Evolutionary conservation across 2,113 vertebrate genomes (phyloP).

Genomic region (Aviceda subcristata): DNA sequence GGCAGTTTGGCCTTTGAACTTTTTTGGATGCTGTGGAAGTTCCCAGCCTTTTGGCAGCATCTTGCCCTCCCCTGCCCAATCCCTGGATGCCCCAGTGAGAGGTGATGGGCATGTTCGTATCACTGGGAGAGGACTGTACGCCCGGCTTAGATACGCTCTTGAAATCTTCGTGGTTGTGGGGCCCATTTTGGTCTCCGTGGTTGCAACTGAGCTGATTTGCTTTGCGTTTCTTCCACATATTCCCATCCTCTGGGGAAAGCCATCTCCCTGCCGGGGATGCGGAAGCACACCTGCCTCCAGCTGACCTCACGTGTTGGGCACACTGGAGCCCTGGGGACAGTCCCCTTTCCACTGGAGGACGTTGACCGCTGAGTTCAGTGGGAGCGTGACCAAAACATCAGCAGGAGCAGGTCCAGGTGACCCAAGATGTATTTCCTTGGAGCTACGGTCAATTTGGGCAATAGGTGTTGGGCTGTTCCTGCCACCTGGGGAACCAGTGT

Average conservation of each 20-base stretch:
- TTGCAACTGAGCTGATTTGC: background rate
- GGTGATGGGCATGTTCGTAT: background rate
- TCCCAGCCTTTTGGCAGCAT: background rate
- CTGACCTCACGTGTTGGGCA: background rate
- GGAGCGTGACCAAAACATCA: background rate
- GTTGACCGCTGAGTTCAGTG: background rate
- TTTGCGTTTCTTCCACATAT: background rate
- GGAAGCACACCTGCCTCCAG: background rate
- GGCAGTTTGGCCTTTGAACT: background rate
- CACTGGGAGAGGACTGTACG: background rate
- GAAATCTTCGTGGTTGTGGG: background rate
- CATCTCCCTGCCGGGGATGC: background rate
- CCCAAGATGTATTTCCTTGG: background rate
- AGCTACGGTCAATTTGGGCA: background rate
- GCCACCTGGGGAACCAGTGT: rapidly evolving
- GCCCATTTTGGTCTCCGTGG: background rate
- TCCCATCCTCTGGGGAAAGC: background rate
- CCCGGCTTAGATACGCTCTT: rapidly evolving
- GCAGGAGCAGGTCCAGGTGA: background rate
- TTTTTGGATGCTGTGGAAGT: background rate
- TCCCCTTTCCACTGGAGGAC: background rate
- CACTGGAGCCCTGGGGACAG: rapidly evolving
- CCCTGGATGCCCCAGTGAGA: background rate
- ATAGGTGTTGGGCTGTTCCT: background rate
- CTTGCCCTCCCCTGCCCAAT: background rate